phyloP scores from a whole-genome alignment of 2,113 vertebrate genomes.

The Camarhynchus parvulus region DNA sequence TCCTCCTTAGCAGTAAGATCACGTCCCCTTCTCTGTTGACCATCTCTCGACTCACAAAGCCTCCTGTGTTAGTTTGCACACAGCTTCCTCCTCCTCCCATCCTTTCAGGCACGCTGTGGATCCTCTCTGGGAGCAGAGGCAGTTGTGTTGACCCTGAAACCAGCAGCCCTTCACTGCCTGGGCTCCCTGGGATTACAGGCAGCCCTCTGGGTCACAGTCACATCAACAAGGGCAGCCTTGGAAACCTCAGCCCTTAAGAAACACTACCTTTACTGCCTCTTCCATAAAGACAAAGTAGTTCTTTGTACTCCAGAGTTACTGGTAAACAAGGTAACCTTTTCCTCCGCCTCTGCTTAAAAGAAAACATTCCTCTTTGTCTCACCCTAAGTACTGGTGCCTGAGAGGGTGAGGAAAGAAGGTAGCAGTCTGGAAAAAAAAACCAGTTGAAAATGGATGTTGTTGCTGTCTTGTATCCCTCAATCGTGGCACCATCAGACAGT shows the following conservation, averaged over 20 bases:
- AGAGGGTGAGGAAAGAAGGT: not conserved
- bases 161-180: not conserved
- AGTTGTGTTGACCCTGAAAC: not conserved
- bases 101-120: not conserved
- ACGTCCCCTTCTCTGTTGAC: not conserved
- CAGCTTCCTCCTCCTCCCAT: not conserved
- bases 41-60: conserved; percentile 27
- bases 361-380: conserved; percentile 8
- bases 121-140: not conserved
- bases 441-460: not conserved
- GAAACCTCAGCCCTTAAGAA: conserved; percentile 15
- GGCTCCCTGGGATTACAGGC: not conserved
- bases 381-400: not conserved
- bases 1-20: conserved; percentile 22
- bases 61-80: not conserved
- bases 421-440: not conserved
- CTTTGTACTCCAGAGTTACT: conserved; percentile 27
- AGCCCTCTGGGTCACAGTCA: not conserved
- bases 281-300: conserved; percentile 1
- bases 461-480: not conserved
- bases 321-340: conserved; percentile 46
- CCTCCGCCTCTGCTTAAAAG: not conserved
- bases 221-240: not conserved
- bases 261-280: not conserved
- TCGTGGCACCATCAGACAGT: not conserved